Conservation (phyloP, 2,888 invertebrate species). For the Diabrotica balteata region DNA sequence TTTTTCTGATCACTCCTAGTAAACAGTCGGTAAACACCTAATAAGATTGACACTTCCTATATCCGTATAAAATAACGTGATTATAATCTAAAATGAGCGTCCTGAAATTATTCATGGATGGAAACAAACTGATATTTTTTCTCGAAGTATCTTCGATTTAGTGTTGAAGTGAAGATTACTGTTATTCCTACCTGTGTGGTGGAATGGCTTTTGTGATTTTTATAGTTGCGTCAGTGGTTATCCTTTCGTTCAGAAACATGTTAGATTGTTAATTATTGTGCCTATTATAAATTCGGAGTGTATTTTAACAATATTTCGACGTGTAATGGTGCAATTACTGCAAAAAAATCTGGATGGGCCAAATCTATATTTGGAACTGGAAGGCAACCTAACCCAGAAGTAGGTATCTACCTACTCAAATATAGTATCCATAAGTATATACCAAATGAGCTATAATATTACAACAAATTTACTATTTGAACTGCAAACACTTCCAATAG, state of each 20-base stretch:
- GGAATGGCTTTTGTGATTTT: conserved; percentile 15
- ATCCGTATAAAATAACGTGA: background rate
- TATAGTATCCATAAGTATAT: background rate
- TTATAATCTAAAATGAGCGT: conserved; percentile 2
- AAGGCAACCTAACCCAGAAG: conserved; percentile 7
- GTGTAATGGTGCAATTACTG: background rate
- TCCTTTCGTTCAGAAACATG: conserved; percentile 19
- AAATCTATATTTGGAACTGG: conserved; percentile 14
- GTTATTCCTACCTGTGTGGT: conserved; percentile 2
- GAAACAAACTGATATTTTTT: background rate
- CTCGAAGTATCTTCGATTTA: background rate
- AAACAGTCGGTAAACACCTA: conserved; percentile 10
- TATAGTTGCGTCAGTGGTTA: conserved; percentile 27
- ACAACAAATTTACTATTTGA: background rate
- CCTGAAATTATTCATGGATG: conserved; percentile 1
- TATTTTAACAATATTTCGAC: background rate
- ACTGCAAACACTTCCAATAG: background rate
- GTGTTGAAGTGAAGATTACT: conserved; percentile 5
- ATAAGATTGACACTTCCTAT: conserved; percentile 1
- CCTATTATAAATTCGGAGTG: conserved; percentile 3
- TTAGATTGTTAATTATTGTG: conserved; percentile 14
- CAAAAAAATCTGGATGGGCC: background rate
- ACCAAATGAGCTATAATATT: background rate
- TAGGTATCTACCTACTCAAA: conserved; percentile 10
- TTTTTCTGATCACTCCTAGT: background rate